A percentile compares a stretch with the other conserved stretches of the same genome.
These are phyloP conservation scores for Tromatobia lineatoria DNA, from an alignment of 2,888 invertebrate genomes.

Conservation along the genomic window DNA sequence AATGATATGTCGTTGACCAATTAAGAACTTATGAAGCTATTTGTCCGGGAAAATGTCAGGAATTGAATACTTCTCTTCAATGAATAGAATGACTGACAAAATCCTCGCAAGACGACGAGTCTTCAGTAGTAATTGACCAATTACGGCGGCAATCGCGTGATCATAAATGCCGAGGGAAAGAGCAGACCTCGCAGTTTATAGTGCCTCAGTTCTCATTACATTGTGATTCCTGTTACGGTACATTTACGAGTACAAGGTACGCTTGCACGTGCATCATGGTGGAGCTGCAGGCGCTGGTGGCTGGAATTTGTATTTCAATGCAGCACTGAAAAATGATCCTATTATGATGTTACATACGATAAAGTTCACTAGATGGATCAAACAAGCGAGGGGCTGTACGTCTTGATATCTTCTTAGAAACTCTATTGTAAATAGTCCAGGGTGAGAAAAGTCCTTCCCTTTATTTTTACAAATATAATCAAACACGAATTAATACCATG, in stretches of 20 bases:
- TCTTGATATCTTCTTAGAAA: conserved; percentile 23
- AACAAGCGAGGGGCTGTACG: not conserved
- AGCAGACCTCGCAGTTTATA: conserved; percentile 48
- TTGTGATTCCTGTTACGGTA: conserved; percentile 47
- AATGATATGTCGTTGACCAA: conserved; percentile 7
- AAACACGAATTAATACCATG: not conserved
- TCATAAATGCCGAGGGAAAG: conserved; percentile 59
- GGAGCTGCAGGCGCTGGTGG: conserved; percentile 5
- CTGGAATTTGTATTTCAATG: conserved; percentile 38
- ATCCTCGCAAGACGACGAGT: conserved; percentile 40
- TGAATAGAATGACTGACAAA: not conserved
- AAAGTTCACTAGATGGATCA: conserved; percentile 40
- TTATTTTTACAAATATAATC: conserved; percentile 41
- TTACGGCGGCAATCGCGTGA: conserved; percentile 53
- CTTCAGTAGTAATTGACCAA: conserved; percentile 60
- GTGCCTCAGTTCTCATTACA: conserved; percentile 50
- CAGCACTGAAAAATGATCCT: conserved; percentile 60
- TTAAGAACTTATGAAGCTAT: conserved; percentile 33
- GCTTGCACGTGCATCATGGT: conserved; percentile 22
- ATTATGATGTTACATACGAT: conserved; percentile 66
- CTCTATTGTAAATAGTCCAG: conserved; percentile 12
- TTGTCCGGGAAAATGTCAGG: not conserved
- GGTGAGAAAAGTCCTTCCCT: conserved; percentile 22
- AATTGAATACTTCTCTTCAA: not conserved
- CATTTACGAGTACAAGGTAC: conserved; percentile 42